Evolutionary conservation across 1,140 invertebrate species (phyloP).

Genomic region (Procambarus clarkii): DNA sequence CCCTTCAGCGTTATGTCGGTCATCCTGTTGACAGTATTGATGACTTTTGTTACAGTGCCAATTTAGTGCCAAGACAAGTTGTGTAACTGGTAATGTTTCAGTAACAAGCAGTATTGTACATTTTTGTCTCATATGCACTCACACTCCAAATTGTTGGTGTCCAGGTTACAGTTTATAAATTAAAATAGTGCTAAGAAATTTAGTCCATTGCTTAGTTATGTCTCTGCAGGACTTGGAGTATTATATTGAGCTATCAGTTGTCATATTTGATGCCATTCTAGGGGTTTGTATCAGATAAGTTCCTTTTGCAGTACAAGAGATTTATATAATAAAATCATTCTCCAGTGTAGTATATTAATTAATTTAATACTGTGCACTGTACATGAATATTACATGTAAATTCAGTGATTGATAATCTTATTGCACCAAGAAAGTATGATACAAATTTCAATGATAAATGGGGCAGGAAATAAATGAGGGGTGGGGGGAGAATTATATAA

Average conservation of each 20-base stretch:
- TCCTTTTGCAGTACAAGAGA: too few species aligned
- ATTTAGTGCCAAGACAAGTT: constrained; percentile 59
- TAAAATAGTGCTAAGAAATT: background rate
- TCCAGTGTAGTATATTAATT: too few species aligned
- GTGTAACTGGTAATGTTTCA: background rate
- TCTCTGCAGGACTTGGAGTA: too few species aligned
- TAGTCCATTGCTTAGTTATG: too few species aligned
- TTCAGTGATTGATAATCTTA: background rate
- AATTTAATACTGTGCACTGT: too few species aligned
- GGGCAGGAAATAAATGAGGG: background rate
- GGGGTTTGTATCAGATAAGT: background rate
- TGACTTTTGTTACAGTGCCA: constrained; percentile 63
- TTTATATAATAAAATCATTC: too few species aligned
- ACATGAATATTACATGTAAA: background rate
- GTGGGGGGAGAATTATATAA: too few species aligned
- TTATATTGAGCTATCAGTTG: too few species aligned
- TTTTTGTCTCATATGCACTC: background rate
- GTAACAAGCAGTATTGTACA: constrained; percentile 11
- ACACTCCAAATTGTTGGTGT: background rate
- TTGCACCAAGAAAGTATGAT: background rate
- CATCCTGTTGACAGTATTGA: constrained; percentile 2
- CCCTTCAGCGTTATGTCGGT: constrained; percentile 16
- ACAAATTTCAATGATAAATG: background rate
- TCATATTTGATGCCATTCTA: too few species aligned
- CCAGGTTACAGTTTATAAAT: background rate